Evolutionary conservation across 30 jellyfish, hydroid and myxozoan genomes (phyloP).

Genomic region (Pelagia noctiluca): DNA sequence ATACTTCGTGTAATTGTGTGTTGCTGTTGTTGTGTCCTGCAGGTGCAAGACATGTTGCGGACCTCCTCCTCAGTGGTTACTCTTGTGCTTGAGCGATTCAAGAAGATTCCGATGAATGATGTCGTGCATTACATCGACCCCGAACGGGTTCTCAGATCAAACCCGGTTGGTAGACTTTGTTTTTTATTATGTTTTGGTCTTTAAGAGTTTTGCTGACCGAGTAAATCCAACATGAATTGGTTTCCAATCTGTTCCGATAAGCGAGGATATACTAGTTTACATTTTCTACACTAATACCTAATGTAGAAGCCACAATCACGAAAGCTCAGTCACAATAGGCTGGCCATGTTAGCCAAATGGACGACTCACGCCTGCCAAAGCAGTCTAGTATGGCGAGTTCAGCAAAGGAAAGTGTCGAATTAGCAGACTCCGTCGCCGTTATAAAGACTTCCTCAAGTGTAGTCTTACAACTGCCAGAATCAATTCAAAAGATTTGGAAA

Average conservation of each 20-base stretch:
- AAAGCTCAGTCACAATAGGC: too few species aligned
- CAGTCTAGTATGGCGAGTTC: too few species aligned
- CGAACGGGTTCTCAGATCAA: constrained; percentile 83
- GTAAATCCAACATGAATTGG: not conserved
- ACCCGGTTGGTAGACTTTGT: constrained; percentile 75
- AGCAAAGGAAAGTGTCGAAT: too few species aligned
- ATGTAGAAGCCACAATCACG: too few species aligned
- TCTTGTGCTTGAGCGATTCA: constrained; percentile 81
- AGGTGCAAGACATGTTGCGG: constrained; percentile 87
- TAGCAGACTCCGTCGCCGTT: too few species aligned
- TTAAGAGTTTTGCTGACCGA: not conserved
- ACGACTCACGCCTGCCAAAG: too few species aligned
- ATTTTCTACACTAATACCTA: too few species aligned
- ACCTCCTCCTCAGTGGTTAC: constrained; percentile 62
- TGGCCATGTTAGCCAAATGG: too few species aligned
- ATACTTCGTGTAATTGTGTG: not conserved
- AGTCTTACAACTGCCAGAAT: too few species aligned
- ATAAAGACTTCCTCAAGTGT: too few species aligned
- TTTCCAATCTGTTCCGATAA: constrained; percentile 18
- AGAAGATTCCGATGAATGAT: constrained; percentile 83
- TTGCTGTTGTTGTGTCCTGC: not conserved
- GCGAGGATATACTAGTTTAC: too few species aligned
- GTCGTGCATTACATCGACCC: constrained; percentile 73
- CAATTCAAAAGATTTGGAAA: too few species aligned
- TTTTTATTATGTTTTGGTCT: not conserved